These are phyloP conservation scores for Leucopternis melanops DNA, from an alignment of 2,113 vertebrate species.

Conservation along the genomic window DNA sequence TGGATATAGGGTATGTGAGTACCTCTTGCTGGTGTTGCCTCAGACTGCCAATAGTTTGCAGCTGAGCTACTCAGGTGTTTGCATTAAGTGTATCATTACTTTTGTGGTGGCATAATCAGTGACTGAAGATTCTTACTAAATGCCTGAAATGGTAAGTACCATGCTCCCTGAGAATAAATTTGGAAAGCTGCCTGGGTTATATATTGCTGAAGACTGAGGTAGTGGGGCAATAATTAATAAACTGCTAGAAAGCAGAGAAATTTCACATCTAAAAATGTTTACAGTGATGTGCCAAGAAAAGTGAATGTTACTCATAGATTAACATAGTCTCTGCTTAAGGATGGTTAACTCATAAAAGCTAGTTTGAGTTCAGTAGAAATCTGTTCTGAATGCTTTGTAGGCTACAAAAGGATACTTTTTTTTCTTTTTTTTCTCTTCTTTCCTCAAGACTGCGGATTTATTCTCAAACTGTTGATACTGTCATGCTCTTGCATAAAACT, in stretches of 20 bases:
- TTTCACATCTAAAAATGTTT: not conserved
- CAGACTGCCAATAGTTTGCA: not conserved
- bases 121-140: not conserved
- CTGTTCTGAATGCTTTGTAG: not conserved
- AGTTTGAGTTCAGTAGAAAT: not conserved
- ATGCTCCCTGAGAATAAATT: not conserved
- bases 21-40: not conserved
- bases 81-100: not conserved
- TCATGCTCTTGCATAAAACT: not conserved
- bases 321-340: not conserved
- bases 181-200: conserved; percentile 27
- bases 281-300: not conserved
- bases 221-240: conserved; percentile 49
- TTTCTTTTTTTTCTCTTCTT: rapidly evolving
- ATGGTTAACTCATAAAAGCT: not conserved
- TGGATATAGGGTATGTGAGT: not conserved
- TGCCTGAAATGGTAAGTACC: not conserved
- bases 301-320: not conserved
- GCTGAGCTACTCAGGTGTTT: not conserved
- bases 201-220: not conserved
- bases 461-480: not conserved
- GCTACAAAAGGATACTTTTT: not conserved
- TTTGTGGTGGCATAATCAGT: not conserved
- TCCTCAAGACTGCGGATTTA: not conserved
- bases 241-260: conserved; percentile 11